Conservation (phyloP, 35 echinoderm and acorn worm species). For the Chiridota heheva region DNA sequence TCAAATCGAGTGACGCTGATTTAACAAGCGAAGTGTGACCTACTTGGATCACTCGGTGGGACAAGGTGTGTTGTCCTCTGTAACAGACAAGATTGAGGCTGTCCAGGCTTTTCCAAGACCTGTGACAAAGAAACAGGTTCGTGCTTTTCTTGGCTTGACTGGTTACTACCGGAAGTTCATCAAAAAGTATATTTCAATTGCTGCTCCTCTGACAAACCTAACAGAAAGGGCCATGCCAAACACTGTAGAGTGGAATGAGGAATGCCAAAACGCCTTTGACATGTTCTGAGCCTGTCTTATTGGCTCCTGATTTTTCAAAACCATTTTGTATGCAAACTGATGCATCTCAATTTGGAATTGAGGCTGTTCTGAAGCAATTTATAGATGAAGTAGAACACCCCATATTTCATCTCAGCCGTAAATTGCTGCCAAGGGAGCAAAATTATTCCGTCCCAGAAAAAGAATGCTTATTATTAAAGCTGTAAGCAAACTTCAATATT, state of each 20-base stretch:
- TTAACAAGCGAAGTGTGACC: constrained; percentile 34
- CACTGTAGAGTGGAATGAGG: not conserved
- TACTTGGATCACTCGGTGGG: constrained; percentile 34
- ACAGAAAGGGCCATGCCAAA: too few species aligned
- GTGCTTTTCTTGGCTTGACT: constrained; percentile 34
- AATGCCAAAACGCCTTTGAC: not conserved
- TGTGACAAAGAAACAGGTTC: constrained; percentile 9
- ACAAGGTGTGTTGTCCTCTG: not conserved
- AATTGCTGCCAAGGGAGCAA: too few species aligned
- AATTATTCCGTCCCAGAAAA: too few species aligned
- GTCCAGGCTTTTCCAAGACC: constrained; percentile 28
- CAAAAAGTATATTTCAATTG: constrained; percentile 10
- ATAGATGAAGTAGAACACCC: too few species aligned
- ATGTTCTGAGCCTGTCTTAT: too few species aligned
- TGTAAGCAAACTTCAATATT: too few species aligned
- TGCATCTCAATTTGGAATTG: too few species aligned
- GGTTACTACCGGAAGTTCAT: constrained; percentile 51
- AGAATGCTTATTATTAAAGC: too few species aligned
- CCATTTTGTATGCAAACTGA: too few species aligned
- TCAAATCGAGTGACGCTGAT: constrained; percentile 13
- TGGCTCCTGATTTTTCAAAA: too few species aligned
- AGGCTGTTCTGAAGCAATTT: too few species aligned
- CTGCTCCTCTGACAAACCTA: constrained; percentile 11
- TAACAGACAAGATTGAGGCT: not conserved
- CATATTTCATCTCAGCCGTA: too few species aligned